Base-by-base conservation (phyloP, 2,888 invertebrate species). In the Temnothorax rugatulus region DNA sequence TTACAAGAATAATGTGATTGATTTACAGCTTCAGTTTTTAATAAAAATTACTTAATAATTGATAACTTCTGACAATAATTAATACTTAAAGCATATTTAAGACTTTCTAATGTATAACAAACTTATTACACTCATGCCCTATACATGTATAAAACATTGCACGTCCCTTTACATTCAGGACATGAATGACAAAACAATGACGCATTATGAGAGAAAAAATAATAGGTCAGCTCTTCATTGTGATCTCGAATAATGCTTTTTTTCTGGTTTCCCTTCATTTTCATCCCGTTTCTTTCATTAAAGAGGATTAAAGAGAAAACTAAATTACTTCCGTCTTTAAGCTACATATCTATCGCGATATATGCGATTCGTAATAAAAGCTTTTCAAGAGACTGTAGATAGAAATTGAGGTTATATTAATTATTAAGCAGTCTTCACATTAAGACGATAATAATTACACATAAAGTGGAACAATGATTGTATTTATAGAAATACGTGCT, bases 211-310 rank as follows among this genome's bases (percentile, higher is more conserved):
- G 11, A 41, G 15, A 57, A 79, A 66, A 52, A 79, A 83, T 77
- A 82, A 82, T 82, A 77, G 79, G 47, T 50, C 57, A n/a, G 57
- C 64, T 61, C 29, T 83, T 79, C 52, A 77, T 82, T 64, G 34
- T 44, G 44, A 52, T 77, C 21, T 21, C 34, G 47, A 77, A 73
- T 73, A 52, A 75, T 54, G 54, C 44, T 44, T 52, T 50, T 50
- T 76, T 76, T 47, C 50, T 41, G 18, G 21, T 38, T 38, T 47
- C 29, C 29, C 21, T 38, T 81, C 34, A 50, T 41, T 29, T 21
- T 47, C n/a, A 41, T 7, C 21, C n/a, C 44, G 21, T 64, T 82
- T 64, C 44, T 82, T 52, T n/a, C 29, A 44, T 18, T 47, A 47
- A 47, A 47, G 1, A 54, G 52, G 8, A 44, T 69, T 41, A 68